Evolutionary conservation across 1,140 invertebrate species (phyloP).

Genomic region (Varroa destructor): DNA sequence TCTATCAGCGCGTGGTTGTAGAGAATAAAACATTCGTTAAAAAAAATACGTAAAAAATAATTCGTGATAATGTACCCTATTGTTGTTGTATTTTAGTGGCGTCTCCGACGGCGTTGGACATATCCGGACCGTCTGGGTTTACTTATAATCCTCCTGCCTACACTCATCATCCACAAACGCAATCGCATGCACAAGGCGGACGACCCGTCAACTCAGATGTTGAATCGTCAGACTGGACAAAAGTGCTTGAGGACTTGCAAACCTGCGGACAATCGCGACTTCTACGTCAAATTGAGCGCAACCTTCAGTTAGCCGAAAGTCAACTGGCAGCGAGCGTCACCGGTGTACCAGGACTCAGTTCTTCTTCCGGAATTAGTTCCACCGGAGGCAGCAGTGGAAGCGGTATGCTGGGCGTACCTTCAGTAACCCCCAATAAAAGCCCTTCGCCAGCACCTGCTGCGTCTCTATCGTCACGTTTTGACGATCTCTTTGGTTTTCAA

Average conservation of each 20-base stretch:
- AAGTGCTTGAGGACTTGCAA: slow-evolving; percentile 38
- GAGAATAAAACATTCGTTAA: too few species aligned
- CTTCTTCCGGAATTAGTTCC: too few species aligned
- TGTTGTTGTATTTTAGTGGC: too few species aligned
- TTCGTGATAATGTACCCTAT: too few species aligned
- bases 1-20: too few species aligned
- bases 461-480: slow-evolving; percentile 1
- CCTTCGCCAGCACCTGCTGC: slow-evolving; percentile 3
- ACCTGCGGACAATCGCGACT: slow-evolving; percentile 34
- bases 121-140: slow-evolving; percentile 7
- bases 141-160: slow-evolving; percentile 17
- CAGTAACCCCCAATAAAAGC: slow-evolving; percentile 9
- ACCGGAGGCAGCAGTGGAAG: not conserved
- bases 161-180: slow-evolving; percentile 6
- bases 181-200: slow-evolving; percentile 31
- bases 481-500: slow-evolving; percentile 23
- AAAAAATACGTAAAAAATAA: too few species aligned
- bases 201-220: slow-evolving; percentile 36
- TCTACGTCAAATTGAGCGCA: slow-evolving; percentile 33
- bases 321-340: not conserved
- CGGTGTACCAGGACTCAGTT: not conserved
- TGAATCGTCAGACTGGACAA: slow-evolving; percentile 38
- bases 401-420: slow-evolving; percentile 11
- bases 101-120: not conserved
- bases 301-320: slow-evolving; percentile 14